Evolutionary conservation across 2,113 vertebrate species (phyloP), one percentile per base, ranked within the genome.

Genomic region (Capricornis sumatraensis): DNA sequence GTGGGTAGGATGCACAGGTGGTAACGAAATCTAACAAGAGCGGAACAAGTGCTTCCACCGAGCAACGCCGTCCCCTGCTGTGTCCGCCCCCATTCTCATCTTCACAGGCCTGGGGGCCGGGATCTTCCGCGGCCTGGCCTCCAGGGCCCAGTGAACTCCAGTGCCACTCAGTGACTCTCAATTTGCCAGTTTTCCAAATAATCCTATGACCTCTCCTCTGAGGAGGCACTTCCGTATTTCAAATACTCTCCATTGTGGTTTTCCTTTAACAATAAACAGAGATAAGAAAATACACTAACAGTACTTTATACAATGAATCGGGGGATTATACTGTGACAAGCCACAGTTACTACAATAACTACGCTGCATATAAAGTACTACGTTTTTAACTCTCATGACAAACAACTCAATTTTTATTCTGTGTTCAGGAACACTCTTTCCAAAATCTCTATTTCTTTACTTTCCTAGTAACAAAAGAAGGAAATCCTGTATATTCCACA

Each of bases 221-320:
- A 92, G 60, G 87, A 93, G 89, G 64, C 81, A 92, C 81, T 81
- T 96, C 89, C 53, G 7, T 81, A 84, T 91, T 93, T 93, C 95
- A 95, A 93, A 97, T 86, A 95, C 88, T 30, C 82, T n/a, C 67
- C 57, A 58, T 7, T 94, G 67, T 94, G 85, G 84, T 92, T 87
- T 94, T 86, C 96, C 0, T 94, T 84, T 6, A 36, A 79, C 14
- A 88, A 58, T 40, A 91, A 94, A 96, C 90, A 97, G 52, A 60
- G 89, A 43, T 43, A 86, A 87, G 57, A 67, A 87, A 87, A 79
- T 33, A 88, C 1, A 92, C 79, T 53, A 82, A 43, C 30, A n/a
- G 50, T 30, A 89, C 64, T 74, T 60, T n/a, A 60, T 3, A 78
- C 40, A 78, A 52, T n/a, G 43, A 88, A 89, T 81, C 0, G 30